Conservation (phyloP, 2,113 vertebrate species). For the Rhegmatorhina hoffmannsi region DNA sequence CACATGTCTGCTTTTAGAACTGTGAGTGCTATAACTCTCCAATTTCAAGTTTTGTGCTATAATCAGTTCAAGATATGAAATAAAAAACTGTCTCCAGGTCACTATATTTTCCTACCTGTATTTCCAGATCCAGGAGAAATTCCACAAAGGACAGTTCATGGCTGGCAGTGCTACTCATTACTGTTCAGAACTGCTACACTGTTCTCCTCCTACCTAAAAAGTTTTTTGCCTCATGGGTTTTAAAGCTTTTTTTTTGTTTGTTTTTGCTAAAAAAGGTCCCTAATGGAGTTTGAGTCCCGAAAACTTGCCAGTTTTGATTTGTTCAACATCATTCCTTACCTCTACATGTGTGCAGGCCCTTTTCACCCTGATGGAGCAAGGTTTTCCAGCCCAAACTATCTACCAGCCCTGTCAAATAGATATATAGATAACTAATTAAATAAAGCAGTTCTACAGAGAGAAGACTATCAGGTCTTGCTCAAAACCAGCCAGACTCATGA, state of each 20-base stretch:
- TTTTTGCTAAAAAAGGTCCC: not conserved
- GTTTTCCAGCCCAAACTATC: not conserved
- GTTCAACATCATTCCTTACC: not conserved
- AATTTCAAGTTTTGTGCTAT: constrained; percentile 32
- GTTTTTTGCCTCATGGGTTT: not conserved
- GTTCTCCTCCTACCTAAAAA: not conserved
- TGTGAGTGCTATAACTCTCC: not conserved
- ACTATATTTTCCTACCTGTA: not conserved
- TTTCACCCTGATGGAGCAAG: not conserved
- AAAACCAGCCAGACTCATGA: not conserved
- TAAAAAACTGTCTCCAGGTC: not conserved
- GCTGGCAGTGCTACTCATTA: not conserved
- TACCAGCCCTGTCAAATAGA: not conserved
- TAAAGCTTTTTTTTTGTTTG: not conserved
- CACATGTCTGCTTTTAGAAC: not conserved
- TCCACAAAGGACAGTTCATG: not conserved
- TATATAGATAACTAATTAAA: not conserved
- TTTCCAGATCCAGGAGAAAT: not conserved
- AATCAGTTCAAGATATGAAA: not conserved
- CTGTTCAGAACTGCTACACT: not conserved
- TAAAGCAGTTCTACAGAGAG: not conserved
- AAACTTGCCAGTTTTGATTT: not conserved
- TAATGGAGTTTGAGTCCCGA: not conserved
- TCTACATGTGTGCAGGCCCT: not conserved
- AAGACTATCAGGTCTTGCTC: not conserved